Percentiles rank a stretch among this genome's conserved stretches.
Evolutionary conservation across 2,888 invertebrate genomes (phyloP).

Genomic region (Diloba caeruleocephala): DNA sequence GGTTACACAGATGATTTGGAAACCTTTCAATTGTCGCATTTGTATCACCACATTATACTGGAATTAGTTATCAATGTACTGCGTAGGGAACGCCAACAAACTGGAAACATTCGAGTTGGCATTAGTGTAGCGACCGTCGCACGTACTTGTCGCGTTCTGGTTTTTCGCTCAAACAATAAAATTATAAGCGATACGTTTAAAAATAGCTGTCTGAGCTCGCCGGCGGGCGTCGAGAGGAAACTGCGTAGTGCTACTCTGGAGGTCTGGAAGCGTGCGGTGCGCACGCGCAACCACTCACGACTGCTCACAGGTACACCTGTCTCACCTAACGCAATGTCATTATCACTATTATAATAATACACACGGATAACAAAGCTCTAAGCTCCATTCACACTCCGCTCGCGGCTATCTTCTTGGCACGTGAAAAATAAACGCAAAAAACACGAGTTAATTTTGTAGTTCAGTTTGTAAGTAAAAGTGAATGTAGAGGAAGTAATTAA

Average conservation of each 20-base stretch:
- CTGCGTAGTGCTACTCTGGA: slow-evolving; percentile 76
- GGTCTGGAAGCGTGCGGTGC: slow-evolving; percentile 82
- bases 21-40: slow-evolving; percentile 57
- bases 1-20: slow-evolving; percentile 54
- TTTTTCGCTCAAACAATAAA: slow-evolving; percentile 87
- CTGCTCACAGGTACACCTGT: slow-evolving; percentile 85
- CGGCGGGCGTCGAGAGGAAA: slow-evolving; percentile 63
- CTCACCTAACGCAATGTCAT: slow-evolving; percentile 84
- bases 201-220: slow-evolving; percentile 78
- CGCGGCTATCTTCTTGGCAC: slow-evolving; percentile 51
- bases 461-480: slow-evolving; percentile 50
- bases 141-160: slow-evolving; percentile 83
- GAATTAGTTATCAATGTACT: slow-evolving; percentile 62
- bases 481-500: slow-evolving; percentile 60
- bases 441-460: slow-evolving; percentile 53
- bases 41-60: slow-evolving; percentile 51
- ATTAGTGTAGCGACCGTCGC: slow-evolving; percentile 81
- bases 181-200: slow-evolving; percentile 85
- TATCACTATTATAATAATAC: slow-evolving; percentile 83
- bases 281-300: slow-evolving; percentile 73
- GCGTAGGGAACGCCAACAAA: slow-evolving; percentile 55
- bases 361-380: slow-evolving; percentile 73
- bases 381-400: slow-evolving; percentile 66
- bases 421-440: slow-evolving; percentile 48
- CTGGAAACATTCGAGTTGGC: slow-evolving; percentile 74